Evolutionary conservation across 2,888 invertebrate genomes (phyloP).

Genomic region (Danaus chrysippus): DNA sequence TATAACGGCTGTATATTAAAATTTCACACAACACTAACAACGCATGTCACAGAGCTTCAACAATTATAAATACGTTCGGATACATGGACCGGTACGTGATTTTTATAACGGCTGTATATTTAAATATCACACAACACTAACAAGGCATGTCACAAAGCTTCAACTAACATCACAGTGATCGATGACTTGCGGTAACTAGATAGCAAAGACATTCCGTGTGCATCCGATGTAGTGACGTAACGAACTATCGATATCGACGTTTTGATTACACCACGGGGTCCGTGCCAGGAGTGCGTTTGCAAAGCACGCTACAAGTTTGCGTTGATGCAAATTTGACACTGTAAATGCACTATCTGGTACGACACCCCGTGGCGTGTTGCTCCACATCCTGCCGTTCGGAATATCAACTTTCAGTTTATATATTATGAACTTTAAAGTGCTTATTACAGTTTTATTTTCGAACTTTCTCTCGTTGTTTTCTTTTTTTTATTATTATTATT

Average conservation of each 20-base stretch:
- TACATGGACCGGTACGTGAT: too few relatives aligned
- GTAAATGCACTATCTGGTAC: slow-evolving; percentile 99
- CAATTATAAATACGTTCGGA: too few relatives aligned
- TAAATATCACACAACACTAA: too few relatives aligned
- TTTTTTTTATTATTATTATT: slow-evolving; percentile 32
- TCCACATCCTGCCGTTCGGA: slow-evolving; percentile 58
- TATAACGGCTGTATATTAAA: too few relatives aligned
- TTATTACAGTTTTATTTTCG: slow-evolving; percentile 26
- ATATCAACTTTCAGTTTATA: slow-evolving; percentile 40
- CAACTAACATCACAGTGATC: not conserved
- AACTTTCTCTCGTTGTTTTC: slow-evolving; percentile 20
- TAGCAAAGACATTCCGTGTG: slow-evolving; percentile 52
- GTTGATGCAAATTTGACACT: slow-evolving; percentile 81
- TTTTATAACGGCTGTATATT: too few relatives aligned
- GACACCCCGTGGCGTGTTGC: slow-evolving; percentile 88
- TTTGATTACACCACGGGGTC: slow-evolving; percentile 84
- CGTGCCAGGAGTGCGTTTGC: slow-evolving; percentile 99
- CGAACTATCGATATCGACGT: slow-evolving; percentile 59
- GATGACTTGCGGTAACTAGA: too few relatives aligned
- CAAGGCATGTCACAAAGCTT: slow-evolving; percentile 1
- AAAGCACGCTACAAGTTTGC: slow-evolving; percentile 80
- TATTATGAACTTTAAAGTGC: slow-evolving; percentile 43
- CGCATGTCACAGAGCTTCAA: too few relatives aligned
- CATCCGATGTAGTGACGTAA: slow-evolving; percentile 64
- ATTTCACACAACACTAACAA: too few relatives aligned